Evolutionary conservation across 2,113 vertebrate genomes (phyloP).

Genomic region (Triplophysa tibetana): DNA sequence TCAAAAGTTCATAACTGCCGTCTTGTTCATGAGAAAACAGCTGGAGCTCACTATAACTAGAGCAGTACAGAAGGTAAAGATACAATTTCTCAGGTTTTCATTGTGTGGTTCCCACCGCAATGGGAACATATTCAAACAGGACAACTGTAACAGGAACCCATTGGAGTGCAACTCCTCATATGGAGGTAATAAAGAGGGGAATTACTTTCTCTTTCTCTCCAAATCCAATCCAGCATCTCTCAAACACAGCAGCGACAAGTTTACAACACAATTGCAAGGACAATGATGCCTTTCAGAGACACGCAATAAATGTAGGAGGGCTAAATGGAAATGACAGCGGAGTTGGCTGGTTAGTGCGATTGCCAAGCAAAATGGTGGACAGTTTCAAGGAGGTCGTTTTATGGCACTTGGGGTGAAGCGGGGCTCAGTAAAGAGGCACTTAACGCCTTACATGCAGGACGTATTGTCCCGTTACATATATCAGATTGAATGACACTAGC

Average conservation of each 20-base stretch:
- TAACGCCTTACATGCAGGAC: neutral
- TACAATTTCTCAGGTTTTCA: constrained; percentile 26
- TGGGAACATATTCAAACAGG: constrained; percentile 57
- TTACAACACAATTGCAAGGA: constrained; percentile 60
- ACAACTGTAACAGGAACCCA: constrained; percentile 65
- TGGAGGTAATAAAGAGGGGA: constrained; percentile 67
- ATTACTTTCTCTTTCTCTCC: constrained; percentile 60
- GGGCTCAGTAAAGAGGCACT: constrained; percentile 8
- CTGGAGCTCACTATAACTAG: constrained; percentile 23
- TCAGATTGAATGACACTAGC: neutral
- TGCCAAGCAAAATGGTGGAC: constrained; percentile 52
- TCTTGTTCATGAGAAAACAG: constrained; percentile 31
- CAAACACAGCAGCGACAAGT: constrained; percentile 66
- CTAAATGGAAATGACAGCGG: constrained; percentile 53
- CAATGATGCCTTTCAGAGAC: constrained; percentile 61
- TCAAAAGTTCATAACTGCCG: neutral
- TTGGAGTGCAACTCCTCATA: constrained; percentile 64
- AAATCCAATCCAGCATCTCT: constrained; percentile 54
- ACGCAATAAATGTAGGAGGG: constrained; percentile 45
- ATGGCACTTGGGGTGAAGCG: constrained; percentile 31
- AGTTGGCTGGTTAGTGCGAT: constrained; percentile 34
- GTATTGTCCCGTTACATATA: constrained; percentile 5
- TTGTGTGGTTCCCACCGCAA: constrained; percentile 44
- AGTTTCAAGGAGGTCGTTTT: constrained; percentile 22
- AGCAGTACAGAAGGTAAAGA: constrained; percentile 33